phyloP scores from a whole-genome alignment of 2,888 invertebrate genomes.

The Eumacrocentrus americanus region DNA sequence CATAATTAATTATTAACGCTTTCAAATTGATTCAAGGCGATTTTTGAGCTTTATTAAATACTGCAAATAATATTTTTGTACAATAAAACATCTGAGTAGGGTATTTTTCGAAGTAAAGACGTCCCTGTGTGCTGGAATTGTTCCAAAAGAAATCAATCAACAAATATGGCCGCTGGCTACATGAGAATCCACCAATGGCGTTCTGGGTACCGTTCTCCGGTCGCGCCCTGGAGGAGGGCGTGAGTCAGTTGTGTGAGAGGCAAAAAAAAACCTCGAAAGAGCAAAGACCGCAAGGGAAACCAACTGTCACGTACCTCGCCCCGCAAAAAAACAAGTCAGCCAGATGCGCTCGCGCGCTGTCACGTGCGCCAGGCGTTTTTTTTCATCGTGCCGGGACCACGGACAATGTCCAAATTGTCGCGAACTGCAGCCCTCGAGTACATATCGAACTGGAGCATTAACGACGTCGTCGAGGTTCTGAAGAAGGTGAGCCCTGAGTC shows the following conservation, averaged over 20 bases:
- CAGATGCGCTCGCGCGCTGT: slow-evolving; percentile 47
- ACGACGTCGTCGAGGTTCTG: slow-evolving; percentile 49
- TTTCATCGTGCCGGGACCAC: slow-evolving; percentile 36
- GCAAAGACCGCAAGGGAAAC: slow-evolving; percentile 20
- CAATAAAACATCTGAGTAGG: too few species aligned
- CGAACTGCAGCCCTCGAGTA: slow-evolving; percentile 49
- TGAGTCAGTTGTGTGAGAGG: slow-evolving; percentile 5
- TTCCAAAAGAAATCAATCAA: too few species aligned
- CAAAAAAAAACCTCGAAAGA: slow-evolving; percentile 32
- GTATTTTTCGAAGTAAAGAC: too few species aligned
- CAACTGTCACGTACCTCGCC: slow-evolving; percentile 43
- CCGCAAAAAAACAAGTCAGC: slow-evolving; percentile 41
- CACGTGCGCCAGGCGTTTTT: slow-evolving; percentile 45
- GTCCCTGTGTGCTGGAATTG: too few species aligned
- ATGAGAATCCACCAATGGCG: too few species aligned
- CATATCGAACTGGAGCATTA: slow-evolving; percentile 53
- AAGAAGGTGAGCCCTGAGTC: slow-evolving; percentile 56
- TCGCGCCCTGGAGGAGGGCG: too few species aligned
- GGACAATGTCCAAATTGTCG: slow-evolving; percentile 49
- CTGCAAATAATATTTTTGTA: too few species aligned
- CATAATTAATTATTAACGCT: too few species aligned
- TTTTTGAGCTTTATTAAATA: too few species aligned
- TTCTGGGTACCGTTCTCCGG: too few species aligned
- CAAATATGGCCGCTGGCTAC: too few species aligned
- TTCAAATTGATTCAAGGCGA: too few species aligned